phyloP scores from a whole-genome alignment of 2,797 vertebrate genomes.

The Xenops minutus region DNA sequence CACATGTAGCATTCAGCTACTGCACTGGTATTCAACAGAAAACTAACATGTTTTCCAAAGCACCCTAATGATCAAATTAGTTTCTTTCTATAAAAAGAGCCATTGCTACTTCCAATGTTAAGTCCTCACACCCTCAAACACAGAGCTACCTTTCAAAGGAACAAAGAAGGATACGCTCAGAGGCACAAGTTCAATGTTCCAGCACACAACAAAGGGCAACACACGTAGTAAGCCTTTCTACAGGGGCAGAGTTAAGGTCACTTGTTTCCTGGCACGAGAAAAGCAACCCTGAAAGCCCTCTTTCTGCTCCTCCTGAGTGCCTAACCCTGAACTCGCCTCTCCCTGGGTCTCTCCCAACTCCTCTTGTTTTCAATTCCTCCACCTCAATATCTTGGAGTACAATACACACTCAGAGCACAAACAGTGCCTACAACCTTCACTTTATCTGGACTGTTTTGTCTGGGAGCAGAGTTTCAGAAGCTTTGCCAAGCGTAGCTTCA shows the following conservation, averaged over 20 bases:
- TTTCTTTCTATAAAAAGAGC: background rate
- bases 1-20: background rate
- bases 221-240: background rate
- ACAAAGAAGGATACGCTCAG: background rate
- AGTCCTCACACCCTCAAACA: background rate
- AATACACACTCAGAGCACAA: background rate
- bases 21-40: background rate
- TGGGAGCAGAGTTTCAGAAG: background rate
- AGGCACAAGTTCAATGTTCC: background rate
- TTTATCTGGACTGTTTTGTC: constrained; percentile 9
- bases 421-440: background rate
- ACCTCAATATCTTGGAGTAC: background rate
- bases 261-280: background rate
- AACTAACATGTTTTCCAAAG: background rate
- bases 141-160: background rate
- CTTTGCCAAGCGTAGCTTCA: background rate
- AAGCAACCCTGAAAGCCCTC: background rate
- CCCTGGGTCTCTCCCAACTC: background rate
- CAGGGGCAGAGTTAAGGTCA: constrained; percentile 38
- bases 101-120: background rate
- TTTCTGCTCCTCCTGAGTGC: background rate
- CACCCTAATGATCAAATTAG: background rate
- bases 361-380: background rate
- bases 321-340: background rate
- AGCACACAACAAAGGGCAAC: background rate